Conservation (phyloP, 2,797 vertebrate species). For the Rhinella marina region DNA sequence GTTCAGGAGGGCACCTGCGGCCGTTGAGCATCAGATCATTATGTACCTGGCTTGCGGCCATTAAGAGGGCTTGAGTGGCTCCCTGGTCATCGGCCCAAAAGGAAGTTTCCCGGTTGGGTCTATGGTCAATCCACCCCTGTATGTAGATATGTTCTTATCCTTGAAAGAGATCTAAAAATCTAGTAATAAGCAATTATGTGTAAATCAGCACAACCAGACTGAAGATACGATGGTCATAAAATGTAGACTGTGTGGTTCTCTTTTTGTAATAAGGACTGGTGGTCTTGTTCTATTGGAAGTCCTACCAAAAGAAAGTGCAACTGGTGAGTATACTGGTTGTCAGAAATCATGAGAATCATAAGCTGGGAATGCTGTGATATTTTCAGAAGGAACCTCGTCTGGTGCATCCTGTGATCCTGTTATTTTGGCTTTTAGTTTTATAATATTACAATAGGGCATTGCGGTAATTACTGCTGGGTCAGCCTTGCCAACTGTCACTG, state of each 20-base stretch:
- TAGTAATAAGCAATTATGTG: neutral
- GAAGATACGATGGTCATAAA: neutral
- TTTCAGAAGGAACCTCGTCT: conserved; percentile 18
- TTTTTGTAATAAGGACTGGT: neutral
- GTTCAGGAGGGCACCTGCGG: no score
- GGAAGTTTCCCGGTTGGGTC: no score
- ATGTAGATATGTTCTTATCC: no score
- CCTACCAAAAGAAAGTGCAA: neutral
- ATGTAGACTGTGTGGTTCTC: neutral
- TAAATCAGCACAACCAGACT: neutral
- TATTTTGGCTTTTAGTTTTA: conserved; percentile 10
- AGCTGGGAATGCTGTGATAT: conserved; percentile 24
- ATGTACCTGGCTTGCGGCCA: no score
- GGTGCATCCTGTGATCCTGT: conserved; percentile 17
- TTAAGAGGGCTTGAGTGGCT: no score
- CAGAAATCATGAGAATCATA: conserved; percentile 36
- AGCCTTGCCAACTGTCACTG: conserved; percentile 46
- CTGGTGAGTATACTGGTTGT: neutral
- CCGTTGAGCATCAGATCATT: no score
- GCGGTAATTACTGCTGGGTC: conserved; percentile 50
- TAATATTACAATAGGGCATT: conserved; percentile 35
- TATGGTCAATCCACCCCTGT: no score
- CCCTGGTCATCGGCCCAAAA: no score
- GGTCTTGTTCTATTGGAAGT: neutral
- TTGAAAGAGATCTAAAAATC: no score